phyloP scores from a whole-genome alignment of 1,140 invertebrate species.

The Palaemon carinicauda region DNA sequence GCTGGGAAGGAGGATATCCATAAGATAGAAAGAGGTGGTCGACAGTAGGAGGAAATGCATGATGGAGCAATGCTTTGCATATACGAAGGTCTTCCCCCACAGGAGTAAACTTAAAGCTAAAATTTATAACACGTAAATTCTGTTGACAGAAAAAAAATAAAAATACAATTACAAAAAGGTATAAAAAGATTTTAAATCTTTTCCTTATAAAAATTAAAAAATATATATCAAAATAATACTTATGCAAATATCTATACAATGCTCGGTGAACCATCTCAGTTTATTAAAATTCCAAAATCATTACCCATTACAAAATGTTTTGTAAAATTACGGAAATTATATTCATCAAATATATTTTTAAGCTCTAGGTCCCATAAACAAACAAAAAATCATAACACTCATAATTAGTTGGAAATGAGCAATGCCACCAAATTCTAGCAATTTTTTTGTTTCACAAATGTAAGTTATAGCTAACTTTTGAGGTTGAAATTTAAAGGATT shows the following conservation, averaged over 20 bases:
- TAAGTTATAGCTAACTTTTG: too few species aligned
- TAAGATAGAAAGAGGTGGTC: slow-evolving; percentile 88
- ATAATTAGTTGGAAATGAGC: too few species aligned
- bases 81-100: slow-evolving; percentile 80
- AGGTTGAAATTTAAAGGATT: too few species aligned
- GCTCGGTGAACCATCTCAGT: too few species aligned
- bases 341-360: too few species aligned
- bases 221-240: too few species aligned
- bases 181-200: not conserved
- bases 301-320: not conserved
- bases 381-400: too few species aligned
- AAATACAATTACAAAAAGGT: not conserved
- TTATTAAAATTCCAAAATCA: not conserved
- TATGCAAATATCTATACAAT: too few species aligned
- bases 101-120: slow-evolving; percentile 87
- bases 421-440: too few species aligned
- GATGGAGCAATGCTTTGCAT: slow-evolving; percentile 82
- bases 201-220: not conserved
- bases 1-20: slow-evolving; percentile 70
- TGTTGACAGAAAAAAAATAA: slow-evolving; percentile 44
- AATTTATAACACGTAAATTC: slow-evolving; percentile 87
- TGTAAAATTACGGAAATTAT: too few species aligned
- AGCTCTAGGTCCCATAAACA: too few species aligned
- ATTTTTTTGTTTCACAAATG: too few species aligned
- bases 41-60: slow-evolving; percentile 85